These are phyloP conservation scores for Melikaiella ostensackeni DNA, from an alignment of 2,888 invertebrate genomes.

Conservation along the genomic window DNA sequence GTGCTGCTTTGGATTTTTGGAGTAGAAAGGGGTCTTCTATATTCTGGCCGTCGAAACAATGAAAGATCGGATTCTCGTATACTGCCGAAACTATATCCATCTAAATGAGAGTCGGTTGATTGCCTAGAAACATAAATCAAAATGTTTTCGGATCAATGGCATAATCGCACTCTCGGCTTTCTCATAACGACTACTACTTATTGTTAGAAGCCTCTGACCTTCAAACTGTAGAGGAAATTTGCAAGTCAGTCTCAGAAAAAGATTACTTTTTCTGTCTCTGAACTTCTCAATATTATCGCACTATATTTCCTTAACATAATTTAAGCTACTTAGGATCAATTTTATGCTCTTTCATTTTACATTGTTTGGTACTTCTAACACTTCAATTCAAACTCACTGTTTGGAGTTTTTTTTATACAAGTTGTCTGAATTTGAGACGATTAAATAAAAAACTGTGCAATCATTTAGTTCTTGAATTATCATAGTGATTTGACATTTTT, in stretches of 20 bases:
- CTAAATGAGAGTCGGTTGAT: constrained; percentile 54
- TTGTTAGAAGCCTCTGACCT: neutral
- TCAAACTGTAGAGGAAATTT: neutral
- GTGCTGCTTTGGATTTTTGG: neutral
- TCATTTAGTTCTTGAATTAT: too few species aligned
- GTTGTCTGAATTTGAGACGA: too few species aligned
- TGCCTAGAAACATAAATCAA: constrained; percentile 55
- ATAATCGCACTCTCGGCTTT: constrained; percentile 39
- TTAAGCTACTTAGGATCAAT: neutral
- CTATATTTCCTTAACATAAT: neutral
- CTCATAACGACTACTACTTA: constrained; percentile 36
- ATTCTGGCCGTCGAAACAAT: constrained; percentile 50
- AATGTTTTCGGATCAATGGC: constrained; percentile 50
- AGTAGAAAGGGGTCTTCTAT: neutral
- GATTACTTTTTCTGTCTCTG: neutral
- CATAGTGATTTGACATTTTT: too few species aligned
- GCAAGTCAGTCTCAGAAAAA: neutral
- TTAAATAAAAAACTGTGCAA: too few species aligned
- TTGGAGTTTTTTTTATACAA: too few species aligned
- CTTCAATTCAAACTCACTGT: too few species aligned
- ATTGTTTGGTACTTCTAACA: too few species aligned
- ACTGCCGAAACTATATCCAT: constrained; percentile 47
- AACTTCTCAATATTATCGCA: neutral
- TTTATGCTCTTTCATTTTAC: neutral
- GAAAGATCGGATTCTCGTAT: constrained; percentile 52